Evolutionary conservation across 2,113 vertebrate genomes (phyloP).

Genomic region (Indicator maculatus): DNA sequence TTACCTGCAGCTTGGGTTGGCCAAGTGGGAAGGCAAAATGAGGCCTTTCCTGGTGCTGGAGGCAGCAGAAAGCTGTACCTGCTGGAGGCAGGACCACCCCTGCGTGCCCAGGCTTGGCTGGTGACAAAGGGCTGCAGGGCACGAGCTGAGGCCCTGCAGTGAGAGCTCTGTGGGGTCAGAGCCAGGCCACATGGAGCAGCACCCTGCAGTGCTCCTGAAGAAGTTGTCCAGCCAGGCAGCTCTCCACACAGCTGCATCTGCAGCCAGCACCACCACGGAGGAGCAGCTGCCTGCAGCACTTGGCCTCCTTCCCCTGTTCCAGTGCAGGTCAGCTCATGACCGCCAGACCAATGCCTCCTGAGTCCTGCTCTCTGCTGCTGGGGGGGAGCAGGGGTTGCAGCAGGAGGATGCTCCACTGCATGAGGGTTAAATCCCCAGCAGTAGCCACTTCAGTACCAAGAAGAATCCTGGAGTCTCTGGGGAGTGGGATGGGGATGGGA

Average conservation of each 20-base stretch:
- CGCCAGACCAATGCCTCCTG: background rate
- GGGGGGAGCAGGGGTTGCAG: background rate
- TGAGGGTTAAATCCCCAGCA: background rate
- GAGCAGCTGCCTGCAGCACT: background rate
- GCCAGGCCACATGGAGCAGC: background rate
- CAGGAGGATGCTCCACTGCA: background rate
- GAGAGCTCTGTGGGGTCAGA: background rate
- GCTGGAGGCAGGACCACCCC: background rate
- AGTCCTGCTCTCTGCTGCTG: background rate
- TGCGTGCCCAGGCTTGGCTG: background rate
- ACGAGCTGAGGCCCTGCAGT: background rate
- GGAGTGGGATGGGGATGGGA: background rate
- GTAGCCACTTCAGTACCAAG: background rate
- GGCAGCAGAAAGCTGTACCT: background rate
- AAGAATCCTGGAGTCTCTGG: background rate
- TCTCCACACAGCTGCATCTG: background rate
- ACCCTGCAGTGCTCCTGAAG: background rate
- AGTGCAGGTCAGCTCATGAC: background rate
- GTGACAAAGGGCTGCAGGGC: background rate
- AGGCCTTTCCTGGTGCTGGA: background rate
- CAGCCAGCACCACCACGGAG: background rate
- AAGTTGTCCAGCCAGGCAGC: background rate
- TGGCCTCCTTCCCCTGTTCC: background rate
- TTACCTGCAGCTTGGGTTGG: background rate
- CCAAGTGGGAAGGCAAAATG: background rate